A percentile compares a stretch with the other conserved stretches of the same genome.
These are phyloP conservation scores for Avahi laniger DNA, from an alignment of 2,797 vertebrate species.

Conservation along the genomic window DNA sequence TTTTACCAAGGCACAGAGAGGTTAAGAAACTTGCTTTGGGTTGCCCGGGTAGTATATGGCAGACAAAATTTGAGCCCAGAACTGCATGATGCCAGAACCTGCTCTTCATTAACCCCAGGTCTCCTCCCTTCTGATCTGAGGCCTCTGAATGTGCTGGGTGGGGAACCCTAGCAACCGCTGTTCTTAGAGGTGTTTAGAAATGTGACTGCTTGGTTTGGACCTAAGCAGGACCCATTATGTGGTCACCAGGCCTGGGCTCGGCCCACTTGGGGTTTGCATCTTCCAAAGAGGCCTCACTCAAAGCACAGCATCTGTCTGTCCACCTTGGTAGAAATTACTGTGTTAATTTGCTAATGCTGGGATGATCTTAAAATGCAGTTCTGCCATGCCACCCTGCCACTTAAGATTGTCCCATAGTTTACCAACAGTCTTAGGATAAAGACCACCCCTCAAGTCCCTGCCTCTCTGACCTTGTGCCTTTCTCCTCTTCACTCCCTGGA, in stretches of 20 bases:
- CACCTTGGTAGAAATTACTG: neutral
- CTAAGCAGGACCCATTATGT: neutral
- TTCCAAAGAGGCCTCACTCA: neutral
- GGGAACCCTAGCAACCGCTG: neutral
- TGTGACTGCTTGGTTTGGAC: neutral
- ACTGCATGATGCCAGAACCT: neutral
- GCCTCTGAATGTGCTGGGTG: neutral
- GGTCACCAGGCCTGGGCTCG: neutral
- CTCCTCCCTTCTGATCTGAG: neutral
- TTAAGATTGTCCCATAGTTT: neutral
- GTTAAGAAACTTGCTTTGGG: neutral
- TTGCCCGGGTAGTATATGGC: neutral
- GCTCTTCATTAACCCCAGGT: neutral
- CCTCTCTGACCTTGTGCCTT: neutral
- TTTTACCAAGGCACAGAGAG: neutral
- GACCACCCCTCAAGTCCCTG: neutral
- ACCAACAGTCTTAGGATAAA: neutral
- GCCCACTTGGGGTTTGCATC: neutral
- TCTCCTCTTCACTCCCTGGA: neutral
- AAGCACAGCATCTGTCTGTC: neutral
- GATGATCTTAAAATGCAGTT: neutral
- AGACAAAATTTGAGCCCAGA: neutral
- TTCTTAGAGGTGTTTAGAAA: neutral
- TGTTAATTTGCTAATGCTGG: neutral
- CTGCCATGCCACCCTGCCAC: neutral